These are phyloP conservation scores for Tadarida brasiliensis DNA, from an alignment of 2,797 vertebrate species.

Conservation along the genomic window DNA sequence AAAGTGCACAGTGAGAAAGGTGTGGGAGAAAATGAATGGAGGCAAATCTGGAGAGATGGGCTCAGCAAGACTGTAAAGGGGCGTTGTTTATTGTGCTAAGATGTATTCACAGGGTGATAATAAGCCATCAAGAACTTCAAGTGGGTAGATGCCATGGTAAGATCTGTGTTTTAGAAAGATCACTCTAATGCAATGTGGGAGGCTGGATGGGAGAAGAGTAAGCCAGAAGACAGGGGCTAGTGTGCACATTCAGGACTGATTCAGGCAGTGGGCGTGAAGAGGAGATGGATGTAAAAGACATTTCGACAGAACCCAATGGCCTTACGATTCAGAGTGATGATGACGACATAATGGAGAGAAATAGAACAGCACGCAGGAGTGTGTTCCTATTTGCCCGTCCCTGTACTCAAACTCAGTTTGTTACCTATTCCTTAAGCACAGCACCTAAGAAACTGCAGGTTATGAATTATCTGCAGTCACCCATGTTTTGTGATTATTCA, in stretches of 20 bases:
- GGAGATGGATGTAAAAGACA: not conserved
- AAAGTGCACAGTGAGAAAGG: not conserved
- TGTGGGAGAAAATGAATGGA: not conserved
- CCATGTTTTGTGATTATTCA: not conserved
- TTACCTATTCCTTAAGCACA: not conserved
- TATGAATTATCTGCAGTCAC: constrained; percentile 7
- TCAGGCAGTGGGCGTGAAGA: not conserved
- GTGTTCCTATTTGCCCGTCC: not conserved
- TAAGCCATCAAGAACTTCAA: not conserved
- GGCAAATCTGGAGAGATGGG: not conserved
- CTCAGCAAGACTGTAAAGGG: not conserved
- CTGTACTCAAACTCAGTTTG: not conserved
- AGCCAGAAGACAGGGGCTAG: not conserved
- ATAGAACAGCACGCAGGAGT: not conserved
- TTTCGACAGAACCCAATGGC: not conserved
- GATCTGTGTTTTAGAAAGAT: constrained; percentile 3
- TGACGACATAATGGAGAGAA: not conserved
- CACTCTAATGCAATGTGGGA: not conserved
- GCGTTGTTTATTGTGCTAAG: not conserved
- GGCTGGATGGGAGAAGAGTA: not conserved
- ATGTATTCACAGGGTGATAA: not conserved
- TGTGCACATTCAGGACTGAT: not conserved
- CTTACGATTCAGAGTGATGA: not conserved
- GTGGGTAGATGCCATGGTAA: not conserved
- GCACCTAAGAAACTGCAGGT: not conserved